Percentiles rank a stretch among this genome's conserved stretches.
Evolutionary conservation across 2,888 invertebrate genomes (phyloP).

Genomic region (Bhutanitis thaidina): DNA sequence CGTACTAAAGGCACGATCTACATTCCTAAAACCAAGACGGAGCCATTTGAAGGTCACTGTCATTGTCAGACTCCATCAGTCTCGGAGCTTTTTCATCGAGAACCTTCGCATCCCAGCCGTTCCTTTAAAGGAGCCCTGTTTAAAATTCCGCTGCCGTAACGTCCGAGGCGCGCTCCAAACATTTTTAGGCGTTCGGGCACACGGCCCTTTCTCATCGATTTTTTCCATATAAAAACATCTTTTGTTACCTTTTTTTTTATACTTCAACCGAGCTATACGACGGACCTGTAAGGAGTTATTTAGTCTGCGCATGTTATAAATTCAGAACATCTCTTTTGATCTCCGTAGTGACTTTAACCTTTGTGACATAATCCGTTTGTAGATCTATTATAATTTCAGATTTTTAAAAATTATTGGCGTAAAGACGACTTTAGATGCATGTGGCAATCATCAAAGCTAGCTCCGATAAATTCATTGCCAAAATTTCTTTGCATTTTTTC

Average conservation of each 20-base stretch:
- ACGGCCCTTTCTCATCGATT: constrained; percentile 57
- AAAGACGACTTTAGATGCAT: too few relatives aligned
- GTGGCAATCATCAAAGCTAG: too few relatives aligned
- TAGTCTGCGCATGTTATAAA: constrained; percentile 6
- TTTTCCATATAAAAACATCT: constrained; percentile 38
- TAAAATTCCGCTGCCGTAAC: constrained; percentile 70
- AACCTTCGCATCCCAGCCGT: constrained; percentile 45
- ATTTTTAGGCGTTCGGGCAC: constrained; percentile 65
- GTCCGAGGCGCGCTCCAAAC: constrained; percentile 55
- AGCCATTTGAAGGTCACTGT: constrained; percentile 29
- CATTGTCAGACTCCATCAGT: constrained; percentile 38
- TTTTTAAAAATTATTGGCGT: too few relatives aligned
- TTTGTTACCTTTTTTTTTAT: constrained; percentile 41
- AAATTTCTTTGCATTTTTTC: too few relatives aligned
- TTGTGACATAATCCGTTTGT: not conserved
- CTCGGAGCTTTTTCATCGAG: constrained; percentile 41
- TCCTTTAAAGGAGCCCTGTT: constrained; percentile 63
- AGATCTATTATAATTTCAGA: too few relatives aligned
- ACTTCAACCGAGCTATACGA: constrained; percentile 30
- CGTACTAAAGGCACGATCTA: not conserved
- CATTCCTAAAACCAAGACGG: not conserved
- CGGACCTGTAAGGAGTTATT: constrained; percentile 13
- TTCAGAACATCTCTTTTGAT: constrained; percentile 1
- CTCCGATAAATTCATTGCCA: too few relatives aligned
- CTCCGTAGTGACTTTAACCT: too few relatives aligned